Evolutionary conservation across 2,888 invertebrate genomes (phyloP), one percentile per base, ranked within the genome.

Genomic region (Melanostoma mellinum): DNA sequence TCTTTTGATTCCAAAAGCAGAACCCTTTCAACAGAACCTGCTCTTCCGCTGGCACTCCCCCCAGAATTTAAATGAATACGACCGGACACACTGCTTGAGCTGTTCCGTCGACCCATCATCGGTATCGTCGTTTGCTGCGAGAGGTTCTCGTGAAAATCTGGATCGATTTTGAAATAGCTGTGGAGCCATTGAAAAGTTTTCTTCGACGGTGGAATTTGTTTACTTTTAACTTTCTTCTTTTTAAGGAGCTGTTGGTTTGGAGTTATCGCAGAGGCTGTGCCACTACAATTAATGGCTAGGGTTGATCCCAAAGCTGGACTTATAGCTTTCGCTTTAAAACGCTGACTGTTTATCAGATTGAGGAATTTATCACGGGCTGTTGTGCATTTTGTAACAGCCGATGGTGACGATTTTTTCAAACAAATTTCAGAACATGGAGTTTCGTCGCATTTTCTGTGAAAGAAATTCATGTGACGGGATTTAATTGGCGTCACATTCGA

Each of bases 111-210:
- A 8, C 79, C 79, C 72, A 82, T 87, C 85, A 87, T 87, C 36
- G 87, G 85, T 50, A 84, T 79, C 36, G 87, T 87, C 35, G 87
- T 87, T 60, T 87, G 87, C 80, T 88, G 89, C 6, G 87, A 87
- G 60, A 89, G 86, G 69, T 88, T 88, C 76, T 89, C 88, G 77
- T 88, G 87, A 86, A 89, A 88, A 86, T 89, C 88, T 3, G 89
- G 89, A 86, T 89, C 89, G 53, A 86, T 87, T 44, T 87, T 88
- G 79, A 89, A 88, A 86, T 88, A 89, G 58, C 84, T 88, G 69
- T 88, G 87, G 61, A 88, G 84, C 88, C 87, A 87, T 63, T 87
- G 86, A 82, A 87, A 87, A 40, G 87, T 88, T 86, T 87, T 67
- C 38, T 78, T 79, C 8, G 84, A 60, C 0, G 84, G 84, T 3